Conservation (phyloP, 1,140 invertebrate genomes). For the Sipha flava region DNA sequence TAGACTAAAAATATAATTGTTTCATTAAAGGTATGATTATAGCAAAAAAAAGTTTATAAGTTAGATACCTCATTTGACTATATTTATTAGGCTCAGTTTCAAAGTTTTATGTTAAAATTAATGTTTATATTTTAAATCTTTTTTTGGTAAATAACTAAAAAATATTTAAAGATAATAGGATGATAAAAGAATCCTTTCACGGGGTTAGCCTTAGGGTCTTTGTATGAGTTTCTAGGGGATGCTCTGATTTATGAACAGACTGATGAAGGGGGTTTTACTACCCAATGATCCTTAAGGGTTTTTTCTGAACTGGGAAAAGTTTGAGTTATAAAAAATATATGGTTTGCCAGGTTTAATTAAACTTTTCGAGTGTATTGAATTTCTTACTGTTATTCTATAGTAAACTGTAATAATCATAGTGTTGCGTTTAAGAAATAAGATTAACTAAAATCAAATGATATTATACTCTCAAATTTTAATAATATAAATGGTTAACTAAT, state of each 20-base stretch:
- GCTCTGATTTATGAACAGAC: conserved; percentile 2
- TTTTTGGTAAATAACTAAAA: not conserved
- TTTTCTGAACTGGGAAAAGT: not conserved
- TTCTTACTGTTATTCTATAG: not conserved
- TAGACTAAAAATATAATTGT: too few relatives aligned
- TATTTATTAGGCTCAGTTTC: too few relatives aligned
- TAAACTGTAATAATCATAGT: not conserved
- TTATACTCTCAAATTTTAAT: too few relatives aligned
- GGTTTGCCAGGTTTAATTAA: conserved; percentile 6
- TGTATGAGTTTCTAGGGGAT: not conserved
- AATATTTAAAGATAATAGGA: conserved; percentile 4
- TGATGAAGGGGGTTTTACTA: conserved; percentile 1
- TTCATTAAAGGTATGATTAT: too few relatives aligned
- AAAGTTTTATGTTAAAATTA: not conserved
- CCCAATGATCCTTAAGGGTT: not conserved
- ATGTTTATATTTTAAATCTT: not conserved
- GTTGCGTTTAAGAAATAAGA: not conserved
- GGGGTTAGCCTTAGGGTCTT: not conserved
- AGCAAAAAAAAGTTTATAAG: too few relatives aligned
- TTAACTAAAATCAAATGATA: not conserved
- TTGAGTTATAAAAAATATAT: conserved; percentile 4
- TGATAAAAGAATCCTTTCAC: conserved; percentile 17
- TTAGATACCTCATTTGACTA: too few relatives aligned
- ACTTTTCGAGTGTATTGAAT: not conserved
- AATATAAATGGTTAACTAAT: too few relatives aligned